phyloP scores from a whole-genome alignment of 2,888 invertebrate genomes.

The Aphrophora alni region DNA sequence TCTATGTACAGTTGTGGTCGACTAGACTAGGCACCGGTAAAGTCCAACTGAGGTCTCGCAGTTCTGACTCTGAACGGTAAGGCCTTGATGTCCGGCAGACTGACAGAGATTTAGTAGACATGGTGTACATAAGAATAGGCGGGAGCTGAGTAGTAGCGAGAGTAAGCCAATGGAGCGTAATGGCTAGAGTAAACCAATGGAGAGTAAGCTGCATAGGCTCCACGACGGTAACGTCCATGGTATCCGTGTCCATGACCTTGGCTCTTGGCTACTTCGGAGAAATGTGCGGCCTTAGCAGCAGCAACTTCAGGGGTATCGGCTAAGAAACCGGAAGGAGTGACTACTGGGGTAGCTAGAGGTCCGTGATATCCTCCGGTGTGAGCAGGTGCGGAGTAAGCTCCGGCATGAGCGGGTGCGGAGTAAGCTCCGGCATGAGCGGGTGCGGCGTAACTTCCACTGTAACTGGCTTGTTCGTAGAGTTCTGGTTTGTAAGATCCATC shows the following conservation, averaged over 20 bases:
- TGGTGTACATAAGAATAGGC: background rate
- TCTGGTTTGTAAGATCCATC: conserved; percentile 37
- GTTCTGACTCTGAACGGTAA: conserved; percentile 25
- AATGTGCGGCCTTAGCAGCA: conserved; percentile 26
- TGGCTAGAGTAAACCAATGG: background rate
- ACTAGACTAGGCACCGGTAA: background rate
- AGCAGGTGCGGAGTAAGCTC: background rate
- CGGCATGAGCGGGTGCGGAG: background rate
- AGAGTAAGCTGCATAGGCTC: background rate
- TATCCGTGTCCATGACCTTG: background rate
- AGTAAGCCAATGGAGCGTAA: background rate
- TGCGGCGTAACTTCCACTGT: too few relatives aligned
- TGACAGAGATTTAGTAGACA: background rate
- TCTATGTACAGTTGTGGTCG: background rate
- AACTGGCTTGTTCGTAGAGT: conserved; percentile 30
- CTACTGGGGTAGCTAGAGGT: background rate
- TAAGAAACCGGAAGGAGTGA: conserved; percentile 15
- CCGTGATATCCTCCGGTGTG: conserved; percentile 16
- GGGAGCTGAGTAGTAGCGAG: background rate
- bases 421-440: background rate
- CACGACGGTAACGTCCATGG: background rate
- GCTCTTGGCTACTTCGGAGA: conserved; percentile 18
- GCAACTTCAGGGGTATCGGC: conserved; percentile 27
- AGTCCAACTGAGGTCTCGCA: conserved; percentile 39
- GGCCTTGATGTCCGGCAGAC: background rate